Evolutionary conservation across 2,888 invertebrate genomes (phyloP), one percentile per base, ranked within the genome.

Genomic region (Apocheima hispidaria): DNA sequence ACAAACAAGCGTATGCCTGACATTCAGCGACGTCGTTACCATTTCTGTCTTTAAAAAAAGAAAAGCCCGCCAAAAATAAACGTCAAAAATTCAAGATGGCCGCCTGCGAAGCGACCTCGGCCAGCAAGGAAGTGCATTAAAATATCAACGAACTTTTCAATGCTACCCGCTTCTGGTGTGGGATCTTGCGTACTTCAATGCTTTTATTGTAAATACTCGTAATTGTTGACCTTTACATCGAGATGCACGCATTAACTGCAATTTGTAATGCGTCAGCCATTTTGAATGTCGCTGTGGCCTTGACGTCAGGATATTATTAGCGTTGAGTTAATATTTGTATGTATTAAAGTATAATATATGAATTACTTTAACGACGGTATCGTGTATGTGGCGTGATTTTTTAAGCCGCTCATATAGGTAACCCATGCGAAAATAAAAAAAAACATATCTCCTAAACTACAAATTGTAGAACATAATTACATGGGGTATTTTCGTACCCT

Each of bases 101-200:
- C 66, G 81, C 75, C 81, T 82, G 77, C 79, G 49, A 28, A 43
- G 75, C 74, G 90, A 75, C 92, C 92, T 90, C 90, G 88, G 35
- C 44, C 40, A 73, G 77, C 73, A 84, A 92, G 92, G 92, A 92
- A 92, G 92, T 91, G 89, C 88, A 87, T 79, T 74, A 59, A 88
- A 92, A 92, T 92, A 92, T 81, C 92, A 92, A 92, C 77, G 92
- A 92, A 90, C 92, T 89, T 76, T 86, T 92, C 92, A 92, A 90
- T 92, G 92, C 82, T 90, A 90, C 84, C 90, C 84, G 82, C 78
- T 88, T 84, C 57, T 64, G 59, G 10, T 61, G 58, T 61, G 63
- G 64, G 63, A 65, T 66, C 59, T 62, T 63, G 60, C 30, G 36
- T 52, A 59, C 57, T 52, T 66, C 46, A 50, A 48, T 51, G 30